Evolutionary conservation across 2,888 invertebrate species (phyloP), one percentile per base, ranked within the genome.

Genomic region (Orgyia antiqua): DNA sequence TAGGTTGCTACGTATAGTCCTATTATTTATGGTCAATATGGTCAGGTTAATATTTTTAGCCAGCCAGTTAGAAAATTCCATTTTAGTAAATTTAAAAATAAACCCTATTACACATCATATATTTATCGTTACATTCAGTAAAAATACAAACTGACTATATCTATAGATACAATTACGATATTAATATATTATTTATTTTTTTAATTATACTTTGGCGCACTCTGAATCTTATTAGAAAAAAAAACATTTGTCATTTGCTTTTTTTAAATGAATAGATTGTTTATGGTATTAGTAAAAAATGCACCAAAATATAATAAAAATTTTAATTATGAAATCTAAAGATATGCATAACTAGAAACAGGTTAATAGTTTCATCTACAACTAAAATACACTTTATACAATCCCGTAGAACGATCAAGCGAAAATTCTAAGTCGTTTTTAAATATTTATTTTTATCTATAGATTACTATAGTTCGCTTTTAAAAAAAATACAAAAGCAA

Each of bases 381-480:
- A 73, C 82, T 84, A 86, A n/a, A 83, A 82, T 84, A 84, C 77
- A 83, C 76, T 84, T 84, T 86, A 75, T 86, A 84, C 83, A 84
- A 76, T 68, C 67, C n/a, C 70, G 66, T 78, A 74, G 57, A 74
- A 77, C 74, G 62, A 67, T 66, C 66, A 82, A 82, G 82, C 82
- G 64, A 78, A 73, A 70, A 52, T 63, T 61, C 79, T 82, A 82
- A 72, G 56, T 71, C 60, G 58, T 68, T 70, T 70, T 68, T 68
- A 73, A 75, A 75, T 74, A 76, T 52, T 62, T 68, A 55, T 23
- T 60, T 54, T 57, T 64, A 65, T 68, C 61, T 73, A 70, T 64
- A 66, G 60, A 59, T 65, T 59, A 65, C 46, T 59, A 48, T 10
- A 7, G 12, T 13, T 55, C 51, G 39, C 48, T 51, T 58, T 65